Conservation (phyloP, 2,113 vertebrate genomes). For the Pteruthius melanotis region DNA sequence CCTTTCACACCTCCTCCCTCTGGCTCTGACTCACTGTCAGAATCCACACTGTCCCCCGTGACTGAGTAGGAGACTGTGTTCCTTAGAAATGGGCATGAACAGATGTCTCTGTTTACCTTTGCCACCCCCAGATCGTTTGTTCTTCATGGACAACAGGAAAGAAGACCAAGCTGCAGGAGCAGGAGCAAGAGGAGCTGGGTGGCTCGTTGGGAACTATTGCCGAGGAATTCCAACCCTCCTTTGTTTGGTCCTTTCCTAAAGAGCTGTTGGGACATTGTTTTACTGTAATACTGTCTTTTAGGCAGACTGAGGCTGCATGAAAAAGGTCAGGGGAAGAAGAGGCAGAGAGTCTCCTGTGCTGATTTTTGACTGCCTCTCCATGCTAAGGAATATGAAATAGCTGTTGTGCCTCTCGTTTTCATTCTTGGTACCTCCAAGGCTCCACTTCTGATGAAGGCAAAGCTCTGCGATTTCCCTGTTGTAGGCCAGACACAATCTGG, state of each 20-base stretch:
- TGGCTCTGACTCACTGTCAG: constrained; percentile 43
- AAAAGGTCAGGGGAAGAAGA: neutral
- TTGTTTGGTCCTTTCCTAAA: neutral
- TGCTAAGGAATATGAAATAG: neutral
- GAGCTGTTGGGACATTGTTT: neutral
- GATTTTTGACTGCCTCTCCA: neutral
- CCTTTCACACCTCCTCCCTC: constrained; percentile 6
- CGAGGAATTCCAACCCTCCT: fast-evolving
- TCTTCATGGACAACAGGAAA: neutral
- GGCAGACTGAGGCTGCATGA: neutral
- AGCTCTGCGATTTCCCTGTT: neutral
- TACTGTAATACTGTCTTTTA: neutral
- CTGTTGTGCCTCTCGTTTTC: neutral
- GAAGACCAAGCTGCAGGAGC: neutral
- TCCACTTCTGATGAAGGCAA: neutral
- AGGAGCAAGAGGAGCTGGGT: neutral
- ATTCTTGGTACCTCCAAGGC: neutral
- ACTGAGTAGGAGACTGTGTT: constrained; percentile 38
- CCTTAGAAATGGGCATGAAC: constrained; percentile 20
- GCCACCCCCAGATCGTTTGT: constrained; percentile 6
- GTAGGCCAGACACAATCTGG: neutral
- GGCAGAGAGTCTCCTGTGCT: neutral
- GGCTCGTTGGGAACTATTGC: neutral
- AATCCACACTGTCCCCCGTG: neutral
- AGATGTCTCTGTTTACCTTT: constrained; percentile 46